Evolutionary conservation across 37 sponge, comb jelly and placozoan genomes (phyloP), one percentile per base, ranked within the genome.

Genomic region (Aphrocallistes beatrix): DNA sequence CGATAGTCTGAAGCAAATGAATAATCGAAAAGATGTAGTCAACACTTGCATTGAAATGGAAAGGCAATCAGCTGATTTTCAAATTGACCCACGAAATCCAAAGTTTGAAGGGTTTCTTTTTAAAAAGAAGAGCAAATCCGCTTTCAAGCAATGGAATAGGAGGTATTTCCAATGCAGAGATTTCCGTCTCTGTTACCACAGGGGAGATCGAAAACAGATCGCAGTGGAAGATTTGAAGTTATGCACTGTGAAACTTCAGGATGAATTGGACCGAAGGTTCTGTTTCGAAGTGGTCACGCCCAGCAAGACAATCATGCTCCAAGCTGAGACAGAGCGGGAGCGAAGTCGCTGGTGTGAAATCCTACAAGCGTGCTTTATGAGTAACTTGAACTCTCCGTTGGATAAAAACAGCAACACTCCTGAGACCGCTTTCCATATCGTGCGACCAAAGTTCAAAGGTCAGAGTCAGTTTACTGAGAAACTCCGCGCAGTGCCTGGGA

Each of bases 101-200:
- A 60, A 30, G n/a, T 60, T 60, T 30, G 75, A 60, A 30, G 75
- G 75, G 3, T 60, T 19, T 60, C 75, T 60, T 60, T 60, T 60
- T 30, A 60, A 60, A 60, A 60, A 60, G 75, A 60, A 60, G n/a
- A 60, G 75, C n/a, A 60, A 60, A 60, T 60, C 75, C 8, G 75
- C 75, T 3, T 60, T 60, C 34, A 60, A 60, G 75, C 75, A 60
- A 6, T 60, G 75, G 75, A 60, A 60, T 30, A 19, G 75, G 10
- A 19, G 75, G 28, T 60, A 60, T 30, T 60, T 60, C 34, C 10
- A 19, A 6, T 60, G 75, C n/a, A 30, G 75, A 60, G 75, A 60
- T 60, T 60, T 60, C 75, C 75, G 75, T 60, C 75, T 60, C 25
- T 60, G 75, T 28, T 60, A 60, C 75, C 34, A 25, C 75, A 60